Percentiles rank a stretch among this genome's conserved stretches.
phyloP scores from a whole-genome alignment of 2,797 vertebrate genomes.

The Anniella stebbinsi region DNA sequence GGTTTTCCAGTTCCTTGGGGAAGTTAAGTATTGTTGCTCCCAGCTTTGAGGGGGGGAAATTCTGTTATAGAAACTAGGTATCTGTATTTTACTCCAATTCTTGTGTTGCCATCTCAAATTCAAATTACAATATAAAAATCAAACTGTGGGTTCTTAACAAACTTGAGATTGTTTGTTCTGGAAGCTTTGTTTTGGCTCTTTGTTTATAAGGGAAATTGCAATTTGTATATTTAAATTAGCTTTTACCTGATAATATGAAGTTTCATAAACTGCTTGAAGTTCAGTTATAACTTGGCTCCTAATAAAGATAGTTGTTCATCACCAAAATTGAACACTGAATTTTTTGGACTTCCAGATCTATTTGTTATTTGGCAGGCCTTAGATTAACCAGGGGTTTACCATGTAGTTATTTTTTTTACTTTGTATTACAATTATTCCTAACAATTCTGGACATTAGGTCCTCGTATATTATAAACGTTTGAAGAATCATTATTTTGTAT shows the following conservation, averaged over 20 bases:
- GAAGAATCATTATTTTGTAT: background rate
- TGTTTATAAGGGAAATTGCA: background rate
- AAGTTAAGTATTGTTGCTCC: background rate
- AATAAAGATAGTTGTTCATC: background rate
- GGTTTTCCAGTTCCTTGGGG: background rate
- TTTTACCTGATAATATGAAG: background rate
- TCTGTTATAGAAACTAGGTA: background rate
- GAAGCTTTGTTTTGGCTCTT: background rate
- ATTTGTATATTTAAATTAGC: background rate
- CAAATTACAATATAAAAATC: background rate
- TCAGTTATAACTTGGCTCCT: background rate
- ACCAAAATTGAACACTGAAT: background rate
- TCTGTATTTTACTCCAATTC: no score
- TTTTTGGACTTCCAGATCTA: background rate
- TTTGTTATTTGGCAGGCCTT: background rate
- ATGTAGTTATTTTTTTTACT: background rate
- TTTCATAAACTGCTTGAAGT: background rate
- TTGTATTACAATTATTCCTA: background rate
- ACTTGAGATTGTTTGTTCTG: background rate
- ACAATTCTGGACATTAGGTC: background rate
- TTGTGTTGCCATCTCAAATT: background rate
- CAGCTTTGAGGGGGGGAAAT: background rate
- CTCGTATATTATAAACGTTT: background rate
- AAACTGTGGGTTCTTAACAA: background rate
- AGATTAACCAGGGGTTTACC: background rate